These are phyloP conservation scores for Cotesia congregata DNA, from an alignment of 2,888 invertebrate species.

Conservation along the genomic window DNA sequence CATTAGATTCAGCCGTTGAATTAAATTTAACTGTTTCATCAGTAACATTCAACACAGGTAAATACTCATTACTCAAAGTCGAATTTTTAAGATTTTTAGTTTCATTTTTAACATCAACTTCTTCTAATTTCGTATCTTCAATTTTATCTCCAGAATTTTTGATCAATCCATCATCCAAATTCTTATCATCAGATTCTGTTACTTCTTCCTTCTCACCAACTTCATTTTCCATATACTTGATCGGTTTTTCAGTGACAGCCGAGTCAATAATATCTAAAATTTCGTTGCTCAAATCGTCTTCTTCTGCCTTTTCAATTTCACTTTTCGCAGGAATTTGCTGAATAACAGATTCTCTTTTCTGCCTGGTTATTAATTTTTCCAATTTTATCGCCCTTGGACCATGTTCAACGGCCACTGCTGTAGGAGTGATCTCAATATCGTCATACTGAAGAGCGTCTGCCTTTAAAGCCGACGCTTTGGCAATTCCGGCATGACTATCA, in stretches of 20 bases:
- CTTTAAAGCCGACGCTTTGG: slow-evolving; percentile 46
- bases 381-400: slow-evolving; percentile 67
- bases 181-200: slow-evolving; percentile 40
- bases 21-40: not conserved
- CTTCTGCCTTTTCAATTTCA: slow-evolving; percentile 56
- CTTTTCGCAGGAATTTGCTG: slow-evolving; percentile 64
- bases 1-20: not conserved
- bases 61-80: not conserved
- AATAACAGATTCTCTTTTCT: slow-evolving; percentile 51
- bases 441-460: slow-evolving; percentile 52
- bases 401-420: slow-evolving; percentile 68
- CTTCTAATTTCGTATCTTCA: not conserved
- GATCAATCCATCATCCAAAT: slow-evolving; percentile 1
- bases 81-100: not conserved
- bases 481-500: slow-evolving; percentile 22
- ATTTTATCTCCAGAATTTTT: not conserved
- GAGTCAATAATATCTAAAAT: slow-evolving; percentile 67
- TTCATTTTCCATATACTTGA: slow-evolving; percentile 33
- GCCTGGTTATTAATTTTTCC: slow-evolving; percentile 45
- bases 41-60: not conserved
- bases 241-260: slow-evolving; percentile 53
- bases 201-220: slow-evolving; percentile 29
- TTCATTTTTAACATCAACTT: not conserved
- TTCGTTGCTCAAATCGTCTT: slow-evolving; percentile 65
- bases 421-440: slow-evolving; percentile 62